Evolutionary conservation across 2,797 vertebrate genomes (phyloP).

Genomic region (Rhodeus uyekii): DNA sequence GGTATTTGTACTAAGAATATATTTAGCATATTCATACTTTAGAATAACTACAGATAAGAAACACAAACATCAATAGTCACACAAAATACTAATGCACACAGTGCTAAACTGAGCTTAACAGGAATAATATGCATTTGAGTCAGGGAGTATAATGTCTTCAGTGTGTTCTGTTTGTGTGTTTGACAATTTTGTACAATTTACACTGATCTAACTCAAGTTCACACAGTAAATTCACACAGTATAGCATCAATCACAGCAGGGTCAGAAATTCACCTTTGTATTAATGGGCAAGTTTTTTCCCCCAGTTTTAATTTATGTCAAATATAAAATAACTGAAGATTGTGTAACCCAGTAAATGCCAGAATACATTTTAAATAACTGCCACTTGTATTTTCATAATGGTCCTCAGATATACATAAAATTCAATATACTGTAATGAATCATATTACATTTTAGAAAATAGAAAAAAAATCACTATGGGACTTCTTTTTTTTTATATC

Average conservation of each 20-base stretch:
- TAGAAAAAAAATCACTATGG: background rate
- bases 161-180: conserved; percentile 10
- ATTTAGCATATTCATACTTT: background rate
- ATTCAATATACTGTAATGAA: background rate
- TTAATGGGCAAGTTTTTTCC: background rate
- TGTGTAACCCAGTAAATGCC: background rate
- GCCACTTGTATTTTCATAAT: background rate
- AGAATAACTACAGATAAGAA: background rate
- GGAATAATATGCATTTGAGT: conserved; percentile 1
- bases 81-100: background rate
- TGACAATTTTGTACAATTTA: background rate
- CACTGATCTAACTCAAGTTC: background rate
- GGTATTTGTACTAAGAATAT: conserved; percentile 10
- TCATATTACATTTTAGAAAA: background rate
- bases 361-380: background rate
- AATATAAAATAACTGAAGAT: background rate
- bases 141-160: background rate
- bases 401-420: background rate
- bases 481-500: background rate
- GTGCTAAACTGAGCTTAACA: background rate
- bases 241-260: background rate
- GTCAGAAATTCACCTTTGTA: background rate
- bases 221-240: background rate
- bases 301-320: background rate
- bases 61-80: background rate